Base-by-base conservation (phyloP, 2,888 invertebrate species). In the Sminthurinus aureus region DNA sequence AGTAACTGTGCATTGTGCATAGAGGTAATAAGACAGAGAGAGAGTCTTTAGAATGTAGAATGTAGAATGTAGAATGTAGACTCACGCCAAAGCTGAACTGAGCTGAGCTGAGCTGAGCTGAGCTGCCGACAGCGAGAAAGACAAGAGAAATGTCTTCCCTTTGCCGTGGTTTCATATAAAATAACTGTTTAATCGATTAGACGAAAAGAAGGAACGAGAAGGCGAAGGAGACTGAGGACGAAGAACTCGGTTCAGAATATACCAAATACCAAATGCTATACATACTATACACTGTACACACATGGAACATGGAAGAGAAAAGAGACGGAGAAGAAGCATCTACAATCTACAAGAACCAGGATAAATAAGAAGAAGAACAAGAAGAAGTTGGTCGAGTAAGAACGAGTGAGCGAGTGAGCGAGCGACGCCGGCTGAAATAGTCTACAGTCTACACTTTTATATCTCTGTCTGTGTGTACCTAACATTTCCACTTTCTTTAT, bases 141-240 rank as follows among this genome's bases (percentile, higher is more conserved):
- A 79, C 79, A 79, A 79, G 79, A 64, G 79, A 79, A 79, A 79
- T 79, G 79, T 79, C 79, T 79, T 79, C 79, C 79, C 79, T 79
- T 4, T 38, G 67, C 79, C 79, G 66, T 79, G 79, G 79, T 79
- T 79, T 79, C 66, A 78, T 67, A 79, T 79, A 66, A 79, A 79
- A 79, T 79, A 79, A 79, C 79, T 79, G 79, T 79, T 79, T 79
- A 79, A 79, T 79, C 79, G 79, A 79, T 79, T 79, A 79, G 50
- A 38, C 38, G 79, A 79, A 79, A 18, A 58, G 58, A 6, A 58
- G 9, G 58, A 58, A 58, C 58, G 58, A 15, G 58, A 11, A 58
- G 58, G 2, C 2, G 58, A 15, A 58, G 4, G 58, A 58, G 58
- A 38, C 38, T 38, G 38, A 38, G 38, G 38, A 38, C 38, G 38